phyloP scores from a whole-genome alignment of 2,888 invertebrate species.

The Volucella zonaria region DNA sequence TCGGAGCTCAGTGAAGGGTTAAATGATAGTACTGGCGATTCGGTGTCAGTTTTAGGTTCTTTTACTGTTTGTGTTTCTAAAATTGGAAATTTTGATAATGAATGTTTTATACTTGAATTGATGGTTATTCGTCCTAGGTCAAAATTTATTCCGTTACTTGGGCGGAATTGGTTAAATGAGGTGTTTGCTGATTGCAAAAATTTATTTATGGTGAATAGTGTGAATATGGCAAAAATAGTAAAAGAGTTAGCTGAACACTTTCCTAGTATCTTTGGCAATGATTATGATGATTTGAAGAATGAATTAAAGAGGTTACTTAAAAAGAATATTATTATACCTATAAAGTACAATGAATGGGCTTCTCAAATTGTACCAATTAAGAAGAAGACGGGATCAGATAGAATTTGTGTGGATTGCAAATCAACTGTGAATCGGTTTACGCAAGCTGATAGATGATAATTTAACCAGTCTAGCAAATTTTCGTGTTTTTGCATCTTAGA shows the following conservation, averaged over 20 bases:
- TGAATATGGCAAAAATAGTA: slow-evolving; percentile 25
- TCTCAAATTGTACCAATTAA: slow-evolving; percentile 51
- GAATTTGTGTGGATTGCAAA: slow-evolving; percentile 55
- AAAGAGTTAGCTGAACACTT: slow-evolving; percentile 18
- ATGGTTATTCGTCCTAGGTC: slow-evolving; percentile 35
- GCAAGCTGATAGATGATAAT: slow-evolving; percentile 41
- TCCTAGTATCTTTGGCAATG: slow-evolving; percentile 29
- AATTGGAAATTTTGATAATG: slow-evolving; percentile 1
- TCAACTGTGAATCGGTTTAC: slow-evolving; percentile 17
- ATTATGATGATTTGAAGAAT: slow-evolving; percentile 28
- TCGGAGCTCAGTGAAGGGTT: slow-evolving; percentile 13
- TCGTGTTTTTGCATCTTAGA: slow-evolving; percentile 40
- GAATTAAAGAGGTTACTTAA: slow-evolving; percentile 17
- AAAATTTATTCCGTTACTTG: slow-evolving; percentile 74
- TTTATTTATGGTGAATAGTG: slow-evolving; percentile 11
- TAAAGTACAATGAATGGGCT: slow-evolving; percentile 41
- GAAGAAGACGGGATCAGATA: slow-evolving; percentile 46
- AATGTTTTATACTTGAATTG: slow-evolving; percentile 51
- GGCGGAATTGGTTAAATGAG: slow-evolving; percentile 66
- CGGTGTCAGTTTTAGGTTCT: slow-evolving; percentile 30
- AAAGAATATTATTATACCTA: slow-evolving; percentile 52
- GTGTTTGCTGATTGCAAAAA: slow-evolving; percentile 63
- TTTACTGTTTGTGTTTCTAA: slow-evolving; percentile 30
- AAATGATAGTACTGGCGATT: slow-evolving; percentile 27
- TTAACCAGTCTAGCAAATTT: slow-evolving; percentile 28